These are phyloP conservation scores for Cosmorhoe ocellata DNA, from an alignment of 2,888 invertebrate species.

Conservation along the genomic window DNA sequence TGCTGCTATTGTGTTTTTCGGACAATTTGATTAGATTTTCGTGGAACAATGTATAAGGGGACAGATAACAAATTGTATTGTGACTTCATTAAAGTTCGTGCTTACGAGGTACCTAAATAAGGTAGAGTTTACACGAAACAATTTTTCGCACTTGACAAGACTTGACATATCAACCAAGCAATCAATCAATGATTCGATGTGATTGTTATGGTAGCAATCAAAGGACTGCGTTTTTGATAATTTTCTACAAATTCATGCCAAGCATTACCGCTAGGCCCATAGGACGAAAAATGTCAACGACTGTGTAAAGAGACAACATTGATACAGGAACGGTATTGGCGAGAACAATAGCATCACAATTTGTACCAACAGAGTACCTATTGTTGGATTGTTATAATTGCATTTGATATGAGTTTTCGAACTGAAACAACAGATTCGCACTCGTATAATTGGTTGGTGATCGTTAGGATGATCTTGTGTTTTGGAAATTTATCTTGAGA, in stretches of 20 bases:
- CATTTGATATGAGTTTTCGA: slow-evolving; percentile 4
- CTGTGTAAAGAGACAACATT: slow-evolving; percentile 22
- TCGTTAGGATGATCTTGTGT: too few species aligned
- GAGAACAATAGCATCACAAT: slow-evolving; percentile 4
- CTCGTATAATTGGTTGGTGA: too few species aligned
- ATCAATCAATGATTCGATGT: too few species aligned
- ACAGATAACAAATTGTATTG: slow-evolving; percentile 69
- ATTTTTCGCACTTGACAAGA: background rate
- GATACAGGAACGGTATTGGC: slow-evolving; percentile 4
- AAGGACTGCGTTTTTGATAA: too few species aligned
- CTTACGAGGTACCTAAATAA: slow-evolving; percentile 35
- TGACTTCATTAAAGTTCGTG: slow-evolving; percentile 60
- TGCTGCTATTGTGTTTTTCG: slow-evolving; percentile 66
- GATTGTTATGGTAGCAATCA: too few species aligned
- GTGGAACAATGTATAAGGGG: slow-evolving; percentile 71
- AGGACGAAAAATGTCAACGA: slow-evolving; percentile 36
- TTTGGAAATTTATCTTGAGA: too few species aligned
- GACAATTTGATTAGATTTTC: slow-evolving; percentile 68
- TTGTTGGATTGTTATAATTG: slow-evolving; percentile 3
- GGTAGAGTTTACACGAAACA: slow-evolving; percentile 23
- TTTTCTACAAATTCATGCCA: too few species aligned
- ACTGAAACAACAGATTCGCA: background rate
- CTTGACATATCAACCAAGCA: too few species aligned
- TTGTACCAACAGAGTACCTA: slow-evolving; percentile 12
- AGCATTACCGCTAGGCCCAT: background rate